Conservation (phyloP, 2,113 vertebrate genomes). For the Puma concolor region DNA sequence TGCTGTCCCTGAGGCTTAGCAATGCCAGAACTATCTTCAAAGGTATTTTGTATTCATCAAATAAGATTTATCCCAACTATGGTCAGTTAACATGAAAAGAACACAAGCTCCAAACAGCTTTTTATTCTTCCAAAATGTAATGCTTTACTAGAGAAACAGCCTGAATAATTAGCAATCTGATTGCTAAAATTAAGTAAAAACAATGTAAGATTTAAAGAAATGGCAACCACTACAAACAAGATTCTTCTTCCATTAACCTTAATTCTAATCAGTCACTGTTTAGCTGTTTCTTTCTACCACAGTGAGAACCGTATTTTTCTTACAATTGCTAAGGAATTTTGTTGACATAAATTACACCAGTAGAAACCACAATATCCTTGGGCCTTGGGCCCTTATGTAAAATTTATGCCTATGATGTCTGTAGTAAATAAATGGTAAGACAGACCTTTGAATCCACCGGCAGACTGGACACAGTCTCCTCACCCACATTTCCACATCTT, state of each 20-base stretch:
- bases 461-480: not conserved
- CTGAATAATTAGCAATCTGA: constrained; percentile 2
- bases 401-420: not conserved
- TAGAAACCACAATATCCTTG: not conserved
- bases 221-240: not conserved
- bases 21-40: not conserved
- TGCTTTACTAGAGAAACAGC: not conserved
- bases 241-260: constrained; percentile 36
- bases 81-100: not conserved
- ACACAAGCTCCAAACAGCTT: not conserved
- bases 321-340: not conserved
- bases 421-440: not conserved
- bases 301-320: not conserved
- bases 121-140: constrained; percentile 32
- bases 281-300: not conserved
- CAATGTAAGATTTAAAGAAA: constrained; percentile 41
- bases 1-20: not conserved
- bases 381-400: not conserved
- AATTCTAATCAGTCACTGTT: not conserved
- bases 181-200: constrained; percentile 32
- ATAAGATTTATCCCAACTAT: not conserved
- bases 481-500: not conserved
- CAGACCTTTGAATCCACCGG: not conserved
- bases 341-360: not conserved
- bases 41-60: not conserved